Percentiles rank a stretch among this genome's conserved stretches.
phyloP scores from a whole-genome alignment of 2,888 invertebrate genomes.

The Plagodis dolabraria region DNA sequence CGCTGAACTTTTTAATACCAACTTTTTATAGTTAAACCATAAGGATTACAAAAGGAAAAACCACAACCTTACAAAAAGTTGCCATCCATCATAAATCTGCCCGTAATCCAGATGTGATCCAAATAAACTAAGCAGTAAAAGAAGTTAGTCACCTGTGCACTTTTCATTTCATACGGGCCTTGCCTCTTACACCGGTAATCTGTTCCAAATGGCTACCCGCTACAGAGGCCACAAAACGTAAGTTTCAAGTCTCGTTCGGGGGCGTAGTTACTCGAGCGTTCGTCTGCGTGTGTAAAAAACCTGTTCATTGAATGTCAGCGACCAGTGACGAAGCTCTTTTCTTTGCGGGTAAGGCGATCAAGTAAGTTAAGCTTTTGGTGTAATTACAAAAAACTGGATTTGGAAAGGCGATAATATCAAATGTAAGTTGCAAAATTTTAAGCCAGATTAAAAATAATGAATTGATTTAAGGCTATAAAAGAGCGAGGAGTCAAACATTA shows the following conservation, averaged over 20 bases:
- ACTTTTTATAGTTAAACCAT: too few relatives aligned
- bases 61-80: too few relatives aligned
- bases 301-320: slow-evolving; percentile 56
- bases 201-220: slow-evolving; percentile 54
- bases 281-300: slow-evolving; percentile 52
- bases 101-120: too few relatives aligned
- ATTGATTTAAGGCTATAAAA: too few relatives aligned
- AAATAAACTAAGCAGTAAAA: slow-evolving; percentile 29
- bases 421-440: too few relatives aligned
- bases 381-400: too few relatives aligned
- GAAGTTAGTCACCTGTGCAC: slow-evolving; percentile 57
- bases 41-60: too few relatives aligned
- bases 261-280: slow-evolving; percentile 62
- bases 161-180: slow-evolving; percentile 62
- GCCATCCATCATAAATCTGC: too few relatives aligned
- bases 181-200: slow-evolving; percentile 49
- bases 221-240: slow-evolving; percentile 53
- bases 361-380: background rate
- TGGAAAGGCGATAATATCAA: too few relatives aligned
- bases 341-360: background rate
- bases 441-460: too few relatives aligned
- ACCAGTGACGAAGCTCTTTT: slow-evolving; percentile 35
- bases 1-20: too few relatives aligned
- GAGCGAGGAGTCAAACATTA: too few relatives aligned
- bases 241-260: slow-evolving; percentile 51